A percentile compares a stretch with the other conserved stretches of the same genome.
These are phyloP conservation scores for Grammomys surdaster DNA, from an alignment of 2,113 vertebrate genomes.

Conservation along the genomic window DNA sequence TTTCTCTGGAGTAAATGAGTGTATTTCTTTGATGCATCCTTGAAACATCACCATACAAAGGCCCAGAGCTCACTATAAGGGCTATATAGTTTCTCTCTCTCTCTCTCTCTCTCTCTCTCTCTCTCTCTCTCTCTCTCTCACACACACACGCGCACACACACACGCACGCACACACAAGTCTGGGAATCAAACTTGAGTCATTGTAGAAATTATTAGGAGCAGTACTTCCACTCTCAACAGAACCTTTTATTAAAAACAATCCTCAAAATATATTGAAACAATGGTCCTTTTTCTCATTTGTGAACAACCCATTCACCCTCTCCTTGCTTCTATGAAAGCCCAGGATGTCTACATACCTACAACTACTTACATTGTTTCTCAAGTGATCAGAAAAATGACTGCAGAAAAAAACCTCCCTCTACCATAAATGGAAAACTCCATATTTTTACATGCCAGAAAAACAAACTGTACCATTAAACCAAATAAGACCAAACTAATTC, in stretches of 20 bases:
- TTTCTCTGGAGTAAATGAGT: not conserved
- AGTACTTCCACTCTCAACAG: constrained; percentile 36
- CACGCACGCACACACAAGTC: constrained; percentile 13
- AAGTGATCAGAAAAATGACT: constrained; percentile 59
- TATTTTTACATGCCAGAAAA: constrained; percentile 42
- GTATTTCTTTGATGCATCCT: not conserved
- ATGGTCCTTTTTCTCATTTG: constrained; percentile 66
- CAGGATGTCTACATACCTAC: constrained; percentile 53
- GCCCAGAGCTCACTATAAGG: no score
- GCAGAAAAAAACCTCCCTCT: not conserved
- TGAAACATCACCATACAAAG: not conserved
- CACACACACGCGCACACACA: no score
- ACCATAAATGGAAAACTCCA: constrained; percentile 35
- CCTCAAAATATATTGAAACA: constrained; percentile 71
- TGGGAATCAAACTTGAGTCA: constrained; percentile 34
- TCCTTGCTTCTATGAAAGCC: constrained; percentile 37
- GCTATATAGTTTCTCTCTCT: not conserved
- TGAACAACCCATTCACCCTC: constrained; percentile 39
- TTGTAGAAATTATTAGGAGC: constrained; percentile 51
- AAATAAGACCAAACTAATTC: constrained; percentile 55
- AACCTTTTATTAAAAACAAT: constrained; percentile 71
- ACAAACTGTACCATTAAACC: constrained; percentile 30
- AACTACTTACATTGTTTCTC: constrained; percentile 29
- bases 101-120: no score
- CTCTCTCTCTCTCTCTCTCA: no score